phyloP scores from a whole-genome alignment of 2,113 vertebrate genomes.

The Trogon surrucura region DNA sequence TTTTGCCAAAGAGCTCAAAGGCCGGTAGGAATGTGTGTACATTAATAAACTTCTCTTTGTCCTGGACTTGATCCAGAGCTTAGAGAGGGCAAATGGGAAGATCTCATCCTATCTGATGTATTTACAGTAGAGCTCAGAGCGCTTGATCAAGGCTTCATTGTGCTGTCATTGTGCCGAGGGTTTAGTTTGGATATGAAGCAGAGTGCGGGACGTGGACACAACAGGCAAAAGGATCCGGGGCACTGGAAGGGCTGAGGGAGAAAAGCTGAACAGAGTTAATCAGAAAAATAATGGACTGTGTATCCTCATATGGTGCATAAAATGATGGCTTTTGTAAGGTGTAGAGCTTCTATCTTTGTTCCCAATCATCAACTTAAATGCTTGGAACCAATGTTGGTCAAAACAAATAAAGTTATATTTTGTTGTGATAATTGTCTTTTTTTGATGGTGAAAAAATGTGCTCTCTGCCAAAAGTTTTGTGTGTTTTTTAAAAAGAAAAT shows the following conservation, averaged over 20 bases:
- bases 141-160: constrained; percentile 48
- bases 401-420: neutral
- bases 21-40: constrained; percentile 44
- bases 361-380: neutral
- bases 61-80: constrained; percentile 56
- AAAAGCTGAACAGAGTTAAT: neutral
- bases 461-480: neutral
- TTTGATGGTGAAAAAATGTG: neutral
- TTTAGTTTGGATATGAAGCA: constrained; percentile 29
- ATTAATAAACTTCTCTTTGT: constrained; percentile 58
- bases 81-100: constrained; percentile 38
- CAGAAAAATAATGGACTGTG: neutral
- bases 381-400: neutral
- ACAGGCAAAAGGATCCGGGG: neutral
- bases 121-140: constrained; percentile 41
- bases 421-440: neutral
- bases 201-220: neutral
- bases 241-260: neutral
- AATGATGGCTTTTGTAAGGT: neutral
- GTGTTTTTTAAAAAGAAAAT: neutral
- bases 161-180: constrained; percentile 23
- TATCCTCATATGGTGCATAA: neutral
- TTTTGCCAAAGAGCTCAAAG: constrained; percentile 55
- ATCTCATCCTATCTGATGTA: constrained; percentile 55
- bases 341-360: neutral